Base-by-base conservation (phyloP, 2,113 vertebrate species). In the Hydrolagus affinis region DNA sequence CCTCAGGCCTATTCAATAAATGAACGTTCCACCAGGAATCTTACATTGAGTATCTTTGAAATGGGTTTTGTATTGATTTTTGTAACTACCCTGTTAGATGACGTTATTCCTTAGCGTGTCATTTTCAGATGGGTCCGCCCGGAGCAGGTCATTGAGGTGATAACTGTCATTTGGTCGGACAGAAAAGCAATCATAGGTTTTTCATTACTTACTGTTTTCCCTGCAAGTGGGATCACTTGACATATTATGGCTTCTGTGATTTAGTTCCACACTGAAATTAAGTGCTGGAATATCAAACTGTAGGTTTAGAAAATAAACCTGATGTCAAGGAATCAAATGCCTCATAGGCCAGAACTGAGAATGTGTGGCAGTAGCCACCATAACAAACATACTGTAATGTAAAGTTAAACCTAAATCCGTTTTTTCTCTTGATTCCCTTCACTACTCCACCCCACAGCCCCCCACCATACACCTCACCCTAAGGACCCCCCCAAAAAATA, bases 31-130 rank as follows among this genome's bases (percentile, higher is more conserved):
- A 96, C 95, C 92, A 87, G 93, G 94, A 94, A 94, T 92, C 94
- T 93, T 94, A 92, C 92, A 92, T 92, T 87, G 93, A 97, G 95
- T 96, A 96, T 98, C 96, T 97, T 96, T 95, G 96, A 97, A 98
- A 99, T 99, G 96, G 97, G 95, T 97, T 98, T 98, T 97, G 96
- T 99, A 99, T 99, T 98, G 97, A 99, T 99, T 99, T 99, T 97
- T 96, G 96, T 97, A 98, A 98, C 96, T 96, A 97, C 95, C 95
- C 96, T 96, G 96, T 98, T 98, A 97, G 96, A 95, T 97, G 97
- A 98, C 96, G 97, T 97, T 97, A 96, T 98, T 94, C 96, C 96
- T 97, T 96, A 96, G 96, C 94, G 95, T 98, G 96, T 98, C 95
- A 96, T 96, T 96, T 95, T 94, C 94, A 96, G 97, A 96, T 95